These are phyloP conservation scores for Rambutsinella grinnellia DNA, from an alignment of 2,888 invertebrate species.

Conservation along the genomic window DNA sequence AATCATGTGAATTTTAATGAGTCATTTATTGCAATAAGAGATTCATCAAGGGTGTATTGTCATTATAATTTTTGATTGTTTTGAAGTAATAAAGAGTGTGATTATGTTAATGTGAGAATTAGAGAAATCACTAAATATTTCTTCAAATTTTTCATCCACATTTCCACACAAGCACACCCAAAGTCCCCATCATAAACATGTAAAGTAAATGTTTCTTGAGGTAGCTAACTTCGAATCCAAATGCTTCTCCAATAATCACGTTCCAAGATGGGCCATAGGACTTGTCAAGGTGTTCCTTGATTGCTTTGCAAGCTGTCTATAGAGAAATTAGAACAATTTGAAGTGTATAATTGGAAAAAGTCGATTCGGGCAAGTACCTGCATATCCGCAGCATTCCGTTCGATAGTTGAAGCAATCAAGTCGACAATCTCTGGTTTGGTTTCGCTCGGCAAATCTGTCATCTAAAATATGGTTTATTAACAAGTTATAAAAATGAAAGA, in stretches of 20 bases:
- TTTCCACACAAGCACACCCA: constrained; percentile 63
- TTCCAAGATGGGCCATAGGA: constrained; percentile 96
- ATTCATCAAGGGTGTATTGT: neutral
- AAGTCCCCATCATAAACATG: constrained; percentile 77
- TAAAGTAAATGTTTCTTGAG: constrained; percentile 89
- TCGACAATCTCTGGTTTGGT: constrained; percentile 92
- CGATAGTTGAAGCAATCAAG: constrained; percentile 91
- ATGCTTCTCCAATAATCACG: constrained; percentile 96
- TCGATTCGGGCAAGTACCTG: constrained; percentile 73
- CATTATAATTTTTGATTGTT: neutral
- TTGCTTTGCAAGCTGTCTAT: constrained; percentile 90
- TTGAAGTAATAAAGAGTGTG: constrained; percentile 18
- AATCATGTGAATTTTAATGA: too few species aligned
- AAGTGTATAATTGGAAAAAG: neutral
- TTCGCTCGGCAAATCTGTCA: constrained; percentile 94
- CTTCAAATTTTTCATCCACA: constrained; percentile 35
- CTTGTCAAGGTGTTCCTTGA: constrained; percentile 96
- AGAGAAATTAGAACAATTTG: constrained; percentile 66
- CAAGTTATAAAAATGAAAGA: neutral
- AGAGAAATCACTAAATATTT: neutral
- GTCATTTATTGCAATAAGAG: too few species aligned
- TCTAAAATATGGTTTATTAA: constrained; percentile 72
- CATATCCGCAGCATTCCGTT: constrained; percentile 89
- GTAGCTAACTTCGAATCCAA: constrained; percentile 92
- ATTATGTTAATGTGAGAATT: too few species aligned